Evolutionary conservation across 1,140 invertebrate genomes (phyloP), one percentile per base, ranked within the genome.

Genomic region (Lethrus apterus): DNA sequence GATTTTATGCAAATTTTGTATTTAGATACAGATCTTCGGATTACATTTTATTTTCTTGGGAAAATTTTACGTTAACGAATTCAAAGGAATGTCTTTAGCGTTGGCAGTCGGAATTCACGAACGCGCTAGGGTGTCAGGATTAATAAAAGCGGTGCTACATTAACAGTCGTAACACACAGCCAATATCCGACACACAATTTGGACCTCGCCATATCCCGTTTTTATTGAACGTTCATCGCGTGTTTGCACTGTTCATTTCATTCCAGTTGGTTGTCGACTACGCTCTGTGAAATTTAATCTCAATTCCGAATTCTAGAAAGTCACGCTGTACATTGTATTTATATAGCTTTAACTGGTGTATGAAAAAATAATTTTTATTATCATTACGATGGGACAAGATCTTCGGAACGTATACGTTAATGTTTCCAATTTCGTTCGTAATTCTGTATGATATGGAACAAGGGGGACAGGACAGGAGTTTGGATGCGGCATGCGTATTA

Each of bases 141-240:
- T 40, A 40, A 40, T 40, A 40, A 40, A 40, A 40, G 36, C 24
- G 21, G 36, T 21, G 36, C 36, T 21, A 40, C 36, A 40, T 40
- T 40, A 40, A 40, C 18, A 40, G 36, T 40, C 36, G 36, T 40
- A 40, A 40, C 36, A 40, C 36, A 40, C 36, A 40, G 36, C 18
- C 36, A 40, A 40, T 40, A 40, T 40, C 36, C 10, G 13, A 14
- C 36, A 21, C 36, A 40, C 36, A 40, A 21, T 40, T 40, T 40
- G 36, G 19, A 40, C 2, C 17, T n/a, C 36, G 11, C 14, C 19
- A 11, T 7, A 21, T 21, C 36, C 36, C n/a, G 17, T 21, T 21
- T 21, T 21, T 40, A 18, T 21, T 9, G 3, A 15, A 5, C 20
- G 8, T 14, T 9, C 18, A 18, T 40, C 36, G 8, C 20, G 17